Conservation (phyloP, 2,797 vertebrate genomes). For the Enteromius argenteus region DNA sequence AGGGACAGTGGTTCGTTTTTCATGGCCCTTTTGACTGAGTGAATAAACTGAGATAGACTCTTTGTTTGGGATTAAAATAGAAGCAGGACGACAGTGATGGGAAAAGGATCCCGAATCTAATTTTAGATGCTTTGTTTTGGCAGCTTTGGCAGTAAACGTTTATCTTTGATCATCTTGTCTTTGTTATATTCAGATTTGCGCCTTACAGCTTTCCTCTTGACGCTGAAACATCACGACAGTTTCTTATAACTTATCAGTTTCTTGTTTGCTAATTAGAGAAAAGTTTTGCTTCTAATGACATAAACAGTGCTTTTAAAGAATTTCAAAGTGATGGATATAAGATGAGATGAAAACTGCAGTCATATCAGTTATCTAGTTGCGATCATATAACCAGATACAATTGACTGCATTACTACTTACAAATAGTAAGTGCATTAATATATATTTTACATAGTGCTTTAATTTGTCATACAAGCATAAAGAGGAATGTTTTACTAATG, state of each 20-base stretch:
- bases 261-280: background rate
- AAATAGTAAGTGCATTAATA: too few species aligned
- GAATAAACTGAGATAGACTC: background rate
- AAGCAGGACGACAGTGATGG: background rate
- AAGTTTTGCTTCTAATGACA: background rate
- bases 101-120: constrained; percentile 1
- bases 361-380: background rate
- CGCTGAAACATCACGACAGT: background rate
- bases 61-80: constrained; percentile 34
- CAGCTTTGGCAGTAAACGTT: background rate
- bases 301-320: background rate
- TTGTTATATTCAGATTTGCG: background rate
- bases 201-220: constrained; percentile 12
- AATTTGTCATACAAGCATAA: background rate
- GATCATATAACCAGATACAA: background rate
- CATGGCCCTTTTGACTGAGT: background rate
- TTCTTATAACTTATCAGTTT: background rate
- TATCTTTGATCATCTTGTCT: background rate
- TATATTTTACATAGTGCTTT: background rate
- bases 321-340: background rate
- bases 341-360: background rate
- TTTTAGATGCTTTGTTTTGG: constrained; percentile 32
- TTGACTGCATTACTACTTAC: background rate
- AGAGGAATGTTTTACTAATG: background rate
- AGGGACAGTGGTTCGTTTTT: background rate